Evolutionary conservation across 2,888 invertebrate species (phyloP).

Genomic region (Cosmopolites sordidus): DNA sequence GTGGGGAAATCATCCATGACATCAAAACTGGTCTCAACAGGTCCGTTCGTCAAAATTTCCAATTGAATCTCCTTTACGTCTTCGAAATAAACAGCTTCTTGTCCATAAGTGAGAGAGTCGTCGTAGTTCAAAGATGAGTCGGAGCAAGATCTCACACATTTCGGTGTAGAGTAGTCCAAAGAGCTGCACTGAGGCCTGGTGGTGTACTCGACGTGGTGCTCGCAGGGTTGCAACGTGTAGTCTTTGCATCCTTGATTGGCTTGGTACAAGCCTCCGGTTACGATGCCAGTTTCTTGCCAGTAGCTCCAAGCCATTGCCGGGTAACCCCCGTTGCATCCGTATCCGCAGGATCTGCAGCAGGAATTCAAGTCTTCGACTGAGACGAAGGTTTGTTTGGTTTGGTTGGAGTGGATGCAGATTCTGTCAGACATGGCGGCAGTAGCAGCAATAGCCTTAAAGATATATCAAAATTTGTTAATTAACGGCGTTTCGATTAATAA

Average conservation of each 20-base stretch:
- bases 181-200: conserved; percentile 1
- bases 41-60: too few relatives aligned
- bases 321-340: conserved; percentile 77
- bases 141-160: background rate
- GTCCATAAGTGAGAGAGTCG: too few relatives aligned
- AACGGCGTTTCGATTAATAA: too few relatives aligned
- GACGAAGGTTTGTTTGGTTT: too few relatives aligned
- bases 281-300: too few relatives aligned
- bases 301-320: conserved; percentile 76
- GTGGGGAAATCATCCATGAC: too few relatives aligned
- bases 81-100: too few relatives aligned
- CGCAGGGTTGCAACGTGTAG: conserved; percentile 21
- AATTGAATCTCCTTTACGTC: background rate
- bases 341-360: conserved; percentile 72
- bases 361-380: too few relatives aligned
- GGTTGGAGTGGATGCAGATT: too few relatives aligned
- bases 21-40: too few relatives aligned
- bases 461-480: too few relatives aligned
- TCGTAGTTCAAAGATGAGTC: too few relatives aligned
- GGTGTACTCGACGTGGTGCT: conserved; percentile 19
- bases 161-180: background rate
- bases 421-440: conserved; percentile 83
- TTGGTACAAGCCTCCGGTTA: conserved; percentile 76
- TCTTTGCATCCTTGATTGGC: conserved; percentile 18
- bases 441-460: conserved; percentile 68